Conservation (phyloP, 2,888 invertebrate species). For the Strigamia transsilvanica region DNA sequence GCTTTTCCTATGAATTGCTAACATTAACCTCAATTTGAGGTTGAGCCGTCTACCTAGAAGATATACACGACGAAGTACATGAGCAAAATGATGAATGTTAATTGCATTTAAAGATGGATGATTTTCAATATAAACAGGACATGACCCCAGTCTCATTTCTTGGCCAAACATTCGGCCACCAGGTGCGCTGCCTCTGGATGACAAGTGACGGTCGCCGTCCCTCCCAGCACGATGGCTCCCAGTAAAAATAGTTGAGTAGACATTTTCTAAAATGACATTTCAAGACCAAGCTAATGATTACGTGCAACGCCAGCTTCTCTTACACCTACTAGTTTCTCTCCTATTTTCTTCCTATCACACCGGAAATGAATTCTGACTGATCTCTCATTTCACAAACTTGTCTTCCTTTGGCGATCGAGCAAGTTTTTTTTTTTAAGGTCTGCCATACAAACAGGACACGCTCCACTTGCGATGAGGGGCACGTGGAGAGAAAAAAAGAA, state of each 20-base stretch:
- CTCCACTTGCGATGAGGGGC: constrained; percentile 30
- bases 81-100: constrained; percentile 6
- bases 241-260: constrained; percentile 11
- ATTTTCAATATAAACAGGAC: constrained; percentile 2
- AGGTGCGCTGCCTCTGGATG: not conserved
- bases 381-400: constrained; percentile 30
- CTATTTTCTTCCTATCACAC: constrained; percentile 25
- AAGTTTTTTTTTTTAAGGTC: constrained; percentile 16
- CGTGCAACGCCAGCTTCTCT: constrained; percentile 30
- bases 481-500: constrained; percentile 10
- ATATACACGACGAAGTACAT: constrained; percentile 4
- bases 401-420: constrained; percentile 16
- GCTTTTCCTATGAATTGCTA: constrained; percentile 15
- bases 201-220: constrained; percentile 6
- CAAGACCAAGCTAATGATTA: constrained; percentile 21
- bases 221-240: not conserved
- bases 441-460: constrained; percentile 14
- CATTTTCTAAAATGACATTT: constrained; percentile 30
- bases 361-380: constrained; percentile 30
- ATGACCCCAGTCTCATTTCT: not conserved
- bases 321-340: constrained; percentile 16
- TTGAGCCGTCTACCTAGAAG: constrained; percentile 30
- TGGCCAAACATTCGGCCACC: not conserved
- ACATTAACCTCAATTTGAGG: constrained; percentile 26
- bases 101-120: constrained; percentile 12